Percentiles rank a stretch among this genome's conserved stretches.
These are phyloP conservation scores for Eurytoma adleriae DNA, from an alignment of 2,888 invertebrate species.

Conservation along the genomic window DNA sequence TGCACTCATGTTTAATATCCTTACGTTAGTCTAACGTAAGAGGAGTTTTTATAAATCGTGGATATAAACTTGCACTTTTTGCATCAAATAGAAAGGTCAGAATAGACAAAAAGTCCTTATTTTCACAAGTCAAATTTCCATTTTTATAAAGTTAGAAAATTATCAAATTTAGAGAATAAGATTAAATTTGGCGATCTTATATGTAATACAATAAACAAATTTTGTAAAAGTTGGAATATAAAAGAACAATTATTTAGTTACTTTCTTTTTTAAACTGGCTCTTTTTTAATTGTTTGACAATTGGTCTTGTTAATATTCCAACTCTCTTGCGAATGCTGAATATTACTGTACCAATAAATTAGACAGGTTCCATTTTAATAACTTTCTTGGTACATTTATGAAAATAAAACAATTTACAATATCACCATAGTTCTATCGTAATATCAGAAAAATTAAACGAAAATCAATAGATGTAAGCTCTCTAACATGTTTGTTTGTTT, in stretches of 20 bases:
- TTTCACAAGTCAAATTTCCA: conserved; percentile 66
- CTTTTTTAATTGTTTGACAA: conserved; percentile 32
- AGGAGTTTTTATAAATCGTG: conserved; percentile 20
- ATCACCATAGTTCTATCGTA: conserved; percentile 49
- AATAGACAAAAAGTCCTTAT: conserved; percentile 67
- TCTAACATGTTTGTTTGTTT: conserved; percentile 84
- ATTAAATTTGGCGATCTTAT: conserved; percentile 62
- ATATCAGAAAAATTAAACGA: conserved; percentile 61
- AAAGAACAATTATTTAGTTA: conserved; percentile 56
- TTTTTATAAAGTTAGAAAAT: conserved; percentile 57
- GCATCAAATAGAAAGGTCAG: conserved; percentile 69
- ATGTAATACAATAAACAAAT: conserved; percentile 62
- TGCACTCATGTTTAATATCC: conserved; percentile 49
- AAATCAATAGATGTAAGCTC: conserved; percentile 65
- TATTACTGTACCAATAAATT: conserved; percentile 39
- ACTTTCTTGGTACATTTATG: conserved; percentile 63
- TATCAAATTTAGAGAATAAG: conserved; percentile 65
- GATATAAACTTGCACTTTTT: conserved; percentile 38
- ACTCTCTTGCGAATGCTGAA: conserved; percentile 48
- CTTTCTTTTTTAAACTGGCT: conserved; percentile 2
- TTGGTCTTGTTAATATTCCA: conserved; percentile 50
- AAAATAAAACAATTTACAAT: conserved; percentile 52
- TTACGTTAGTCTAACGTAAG: conserved; percentile 26
- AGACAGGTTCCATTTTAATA: conserved; percentile 21
- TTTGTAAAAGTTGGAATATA: conserved; percentile 74